A percentile compares a stretch with the other conserved stretches of the same genome.
phyloP scores from a whole-genome alignment of 2,113 vertebrate genomes.

The Dasyornis broadbenti region DNA sequence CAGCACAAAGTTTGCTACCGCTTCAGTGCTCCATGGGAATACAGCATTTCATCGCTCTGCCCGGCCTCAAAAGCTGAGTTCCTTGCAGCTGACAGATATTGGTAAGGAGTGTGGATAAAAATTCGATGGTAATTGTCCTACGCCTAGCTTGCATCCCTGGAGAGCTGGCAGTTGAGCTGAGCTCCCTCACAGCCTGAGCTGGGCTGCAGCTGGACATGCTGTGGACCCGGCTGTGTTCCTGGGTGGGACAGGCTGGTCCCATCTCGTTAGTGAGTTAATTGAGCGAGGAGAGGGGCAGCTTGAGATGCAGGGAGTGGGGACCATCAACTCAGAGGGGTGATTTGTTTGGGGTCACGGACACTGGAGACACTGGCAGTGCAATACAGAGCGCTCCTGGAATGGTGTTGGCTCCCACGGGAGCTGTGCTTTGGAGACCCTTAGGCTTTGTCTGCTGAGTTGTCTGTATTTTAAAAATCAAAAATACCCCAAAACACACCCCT shows the following conservation, averaged over 20 bases:
- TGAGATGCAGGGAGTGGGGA: neutral
- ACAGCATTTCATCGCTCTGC: neutral
- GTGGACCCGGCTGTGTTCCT: neutral
- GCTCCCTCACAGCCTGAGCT: neutral
- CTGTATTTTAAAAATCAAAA: neutral
- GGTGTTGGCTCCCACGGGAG: neutral
- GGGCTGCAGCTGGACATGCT: conserved; percentile 43
- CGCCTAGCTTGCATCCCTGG: neutral
- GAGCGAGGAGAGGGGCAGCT: neutral
- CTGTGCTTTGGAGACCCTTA: neutral
- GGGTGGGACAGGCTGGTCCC: neutral
- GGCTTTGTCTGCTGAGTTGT: neutral
- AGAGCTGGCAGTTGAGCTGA: conserved; percentile 33
- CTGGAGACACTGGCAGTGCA: neutral
- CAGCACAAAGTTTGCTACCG: neutral
- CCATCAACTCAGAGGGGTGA: neutral
- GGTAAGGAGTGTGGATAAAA: neutral
- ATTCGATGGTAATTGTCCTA: neutral
- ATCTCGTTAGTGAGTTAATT: conserved; percentile 34
- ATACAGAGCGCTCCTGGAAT: neutral
- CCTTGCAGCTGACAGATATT: neutral
- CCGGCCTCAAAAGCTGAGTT: neutral
- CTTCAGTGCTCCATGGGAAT: neutral
- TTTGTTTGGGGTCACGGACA: neutral
- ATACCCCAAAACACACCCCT: rapidly evolving